These are phyloP conservation scores for Pedionomus torquatus DNA, from an alignment of 2,113 vertebrate species.

Conservation along the genomic window DNA sequence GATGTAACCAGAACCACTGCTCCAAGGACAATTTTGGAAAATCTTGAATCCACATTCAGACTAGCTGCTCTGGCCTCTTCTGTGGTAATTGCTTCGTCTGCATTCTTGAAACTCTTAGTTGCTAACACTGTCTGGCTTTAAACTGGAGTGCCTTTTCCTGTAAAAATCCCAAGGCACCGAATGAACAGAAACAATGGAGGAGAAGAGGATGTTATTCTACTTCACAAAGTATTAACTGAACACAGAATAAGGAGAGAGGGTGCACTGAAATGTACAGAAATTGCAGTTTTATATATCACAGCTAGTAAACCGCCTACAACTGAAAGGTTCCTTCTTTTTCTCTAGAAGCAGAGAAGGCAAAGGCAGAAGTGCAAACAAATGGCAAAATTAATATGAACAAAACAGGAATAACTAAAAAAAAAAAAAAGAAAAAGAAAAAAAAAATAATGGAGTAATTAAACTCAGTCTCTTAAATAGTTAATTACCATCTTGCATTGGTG, in stretches of 20 bases:
- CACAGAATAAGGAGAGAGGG: not conserved
- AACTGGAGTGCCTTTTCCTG: not conserved
- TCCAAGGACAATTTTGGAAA: conserved; percentile 1
- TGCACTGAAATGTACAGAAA: not conserved
- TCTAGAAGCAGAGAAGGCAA: not conserved
- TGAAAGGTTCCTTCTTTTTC: not conserved
- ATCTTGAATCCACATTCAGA: not conserved
- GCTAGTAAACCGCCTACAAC: not conserved
- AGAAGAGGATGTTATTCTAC: not conserved
- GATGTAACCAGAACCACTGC: not conserved
- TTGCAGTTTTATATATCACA: not conserved
- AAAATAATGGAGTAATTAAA: not conserved
- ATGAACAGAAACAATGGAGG: not conserved
- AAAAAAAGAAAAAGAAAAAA: not conserved
- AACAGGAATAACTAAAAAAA: not conserved
- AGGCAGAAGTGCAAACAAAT: not conserved
- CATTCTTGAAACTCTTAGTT: not conserved
- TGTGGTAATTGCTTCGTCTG: not conserved
- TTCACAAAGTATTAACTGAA: not conserved
- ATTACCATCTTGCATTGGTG: not conserved
- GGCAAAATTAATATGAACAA: not conserved
- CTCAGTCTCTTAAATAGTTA: not conserved
- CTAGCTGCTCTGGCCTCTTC: not conserved
- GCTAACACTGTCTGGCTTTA: not conserved
- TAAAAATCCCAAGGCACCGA: conserved; percentile 9